A percentile compares a stretch with the other conserved stretches of the same genome.
These are phyloP conservation scores for Tetragnatha montana DNA, from an alignment of 2,888 invertebrate genomes.

Conservation along the genomic window DNA sequence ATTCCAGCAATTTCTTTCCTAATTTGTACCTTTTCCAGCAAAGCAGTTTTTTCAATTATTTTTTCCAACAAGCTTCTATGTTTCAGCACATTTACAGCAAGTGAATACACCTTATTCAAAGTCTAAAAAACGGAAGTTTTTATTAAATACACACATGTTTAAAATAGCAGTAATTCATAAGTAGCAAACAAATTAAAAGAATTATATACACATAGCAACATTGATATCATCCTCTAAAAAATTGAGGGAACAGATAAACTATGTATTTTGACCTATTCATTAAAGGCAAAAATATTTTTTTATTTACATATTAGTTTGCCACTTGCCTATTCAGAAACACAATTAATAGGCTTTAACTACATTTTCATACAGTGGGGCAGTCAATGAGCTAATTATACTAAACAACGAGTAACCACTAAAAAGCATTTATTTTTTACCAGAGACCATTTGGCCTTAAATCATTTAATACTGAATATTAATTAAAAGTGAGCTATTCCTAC, in stretches of 20 bases:
- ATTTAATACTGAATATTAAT: no score
- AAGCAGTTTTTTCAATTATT: conserved; percentile 34
- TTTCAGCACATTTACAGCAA: conserved; percentile 44
- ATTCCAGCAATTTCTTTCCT: conserved; percentile 77
- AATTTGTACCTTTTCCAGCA: conserved; percentile 41
- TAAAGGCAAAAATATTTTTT: no score
- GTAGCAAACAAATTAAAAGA: background rate
- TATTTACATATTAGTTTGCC: no score
- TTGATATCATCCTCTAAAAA: background rate
- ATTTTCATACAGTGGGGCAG: background rate
- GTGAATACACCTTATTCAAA: conserved; percentile 47
- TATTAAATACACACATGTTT: background rate
- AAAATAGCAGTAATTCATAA: background rate
- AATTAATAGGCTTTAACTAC: background rate
- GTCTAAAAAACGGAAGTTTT: conserved; percentile 21
- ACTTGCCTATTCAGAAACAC: no score
- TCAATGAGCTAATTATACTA: background rate
- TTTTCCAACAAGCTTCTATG: conserved; percentile 21
- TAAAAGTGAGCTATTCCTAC: no score
- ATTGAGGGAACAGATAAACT: background rate
- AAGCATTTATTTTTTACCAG: no score
- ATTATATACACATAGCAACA: background rate
- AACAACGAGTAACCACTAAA: no score
- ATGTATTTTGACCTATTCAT: no score
- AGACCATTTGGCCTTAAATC: no score